Evolutionary conservation across 2,113 vertebrate species (phyloP).

Genomic region (Climacteris rufus): DNA sequence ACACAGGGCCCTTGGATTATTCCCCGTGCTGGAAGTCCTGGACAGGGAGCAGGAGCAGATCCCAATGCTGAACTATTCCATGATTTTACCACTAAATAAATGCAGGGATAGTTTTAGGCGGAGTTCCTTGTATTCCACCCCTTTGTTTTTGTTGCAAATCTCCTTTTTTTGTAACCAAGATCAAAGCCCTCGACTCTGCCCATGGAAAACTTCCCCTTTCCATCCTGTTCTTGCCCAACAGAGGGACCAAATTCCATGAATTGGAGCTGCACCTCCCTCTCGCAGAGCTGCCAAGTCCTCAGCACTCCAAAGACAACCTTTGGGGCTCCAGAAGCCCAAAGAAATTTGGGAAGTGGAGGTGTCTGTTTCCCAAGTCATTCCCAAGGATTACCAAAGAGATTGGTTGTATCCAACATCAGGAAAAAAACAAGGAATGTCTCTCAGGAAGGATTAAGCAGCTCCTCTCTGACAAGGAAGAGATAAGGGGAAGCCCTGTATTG

Average conservation of each 20-base stretch:
- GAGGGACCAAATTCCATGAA: accelerated
- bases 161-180: neutral
- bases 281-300: no score
- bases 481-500: neutral
- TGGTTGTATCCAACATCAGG: no score
- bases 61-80: neutral
- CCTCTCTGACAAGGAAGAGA: neutral
- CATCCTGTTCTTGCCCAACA: neutral
- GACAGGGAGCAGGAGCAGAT: neutral
- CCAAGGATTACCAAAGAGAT: neutral
- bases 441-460: neutral
- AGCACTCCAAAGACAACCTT: neutral
- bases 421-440: neutral
- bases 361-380: neutral
- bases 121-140: neutral
- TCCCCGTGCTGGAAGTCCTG: neutral
- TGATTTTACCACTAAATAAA: neutral
- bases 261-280: neutral
- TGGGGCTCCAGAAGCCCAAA: neutral
- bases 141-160: neutral
- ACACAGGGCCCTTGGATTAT: neutral
- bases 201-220: neutral
- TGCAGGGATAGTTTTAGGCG: neutral
- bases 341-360: accelerated
- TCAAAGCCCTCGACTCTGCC: neutral